Evolutionary conservation across 2,888 invertebrate genomes (phyloP).

Genomic region (Polydrusus pterygomalis): DNA sequence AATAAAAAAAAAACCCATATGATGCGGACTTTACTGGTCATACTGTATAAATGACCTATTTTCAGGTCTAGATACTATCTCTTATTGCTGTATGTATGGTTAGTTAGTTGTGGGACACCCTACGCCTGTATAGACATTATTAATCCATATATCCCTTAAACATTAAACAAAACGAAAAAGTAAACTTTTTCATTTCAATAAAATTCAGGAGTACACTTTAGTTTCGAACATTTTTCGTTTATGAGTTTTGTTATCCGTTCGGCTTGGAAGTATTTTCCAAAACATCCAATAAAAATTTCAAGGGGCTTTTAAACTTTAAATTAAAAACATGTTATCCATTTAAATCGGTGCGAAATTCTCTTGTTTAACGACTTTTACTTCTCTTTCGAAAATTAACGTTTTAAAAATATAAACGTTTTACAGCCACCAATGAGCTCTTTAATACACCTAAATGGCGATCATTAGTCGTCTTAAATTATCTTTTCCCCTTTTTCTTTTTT

Average conservation of each 20-base stretch:
- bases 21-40: too few relatives aligned
- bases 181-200: slow-evolving; percentile 4
- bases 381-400: slow-evolving; percentile 40
- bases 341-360: slow-evolving; percentile 28
- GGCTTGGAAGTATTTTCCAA: slow-evolving; percentile 2
- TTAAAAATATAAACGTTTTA: slow-evolving; percentile 34
- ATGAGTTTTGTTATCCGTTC: slow-evolving; percentile 11
- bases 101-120: too few relatives aligned
- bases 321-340: slow-evolving; percentile 41
- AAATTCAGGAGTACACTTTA: not conserved
- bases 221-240: slow-evolving; percentile 13
- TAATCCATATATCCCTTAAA: too few relatives aligned
- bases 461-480: not conserved
- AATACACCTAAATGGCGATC: slow-evolving; percentile 9
- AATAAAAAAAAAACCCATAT: too few relatives aligned
- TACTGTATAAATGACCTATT: too few relatives aligned
- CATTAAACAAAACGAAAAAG: not conserved
- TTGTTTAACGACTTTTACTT: slow-evolving; percentile 26
- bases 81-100: too few relatives aligned
- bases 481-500: not conserved
- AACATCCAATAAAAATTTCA: slow-evolving; percentile 11
- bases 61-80: too few relatives aligned
- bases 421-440: not conserved
- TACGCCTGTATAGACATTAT: too few relatives aligned
- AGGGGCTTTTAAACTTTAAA: slow-evolving; percentile 19